phyloP scores from a whole-genome alignment of 1,140 invertebrate species.

The Drosophila pruinosa region DNA sequence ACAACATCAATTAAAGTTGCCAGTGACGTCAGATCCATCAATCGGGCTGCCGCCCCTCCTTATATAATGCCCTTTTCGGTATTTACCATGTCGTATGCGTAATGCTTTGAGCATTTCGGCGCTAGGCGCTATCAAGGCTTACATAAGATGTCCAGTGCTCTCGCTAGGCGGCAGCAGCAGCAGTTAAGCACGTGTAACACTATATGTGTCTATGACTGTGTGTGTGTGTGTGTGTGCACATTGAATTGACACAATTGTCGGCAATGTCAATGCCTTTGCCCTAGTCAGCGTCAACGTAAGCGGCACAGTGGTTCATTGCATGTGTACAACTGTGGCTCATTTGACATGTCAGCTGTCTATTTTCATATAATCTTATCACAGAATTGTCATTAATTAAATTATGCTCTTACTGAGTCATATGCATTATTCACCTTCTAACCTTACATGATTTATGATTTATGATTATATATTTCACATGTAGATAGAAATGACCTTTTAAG shows the following conservation, averaged over 20 bases:
- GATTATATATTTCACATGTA: no score
- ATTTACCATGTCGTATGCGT: conserved; percentile 42
- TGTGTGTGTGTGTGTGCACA: conserved; percentile 18
- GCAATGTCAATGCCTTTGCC: conserved; percentile 75
- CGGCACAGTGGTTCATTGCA: conserved; percentile 34
- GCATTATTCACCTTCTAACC: no score
- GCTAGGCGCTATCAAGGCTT: conserved; percentile 12
- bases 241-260: conserved; percentile 72
- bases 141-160: conserved; percentile 38
- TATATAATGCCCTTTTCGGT: conserved; percentile 32
- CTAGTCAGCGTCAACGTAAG: conserved; percentile 22
- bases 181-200: conserved; percentile 49
- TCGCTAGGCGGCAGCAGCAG: conserved; percentile 24
- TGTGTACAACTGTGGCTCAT: neutral
- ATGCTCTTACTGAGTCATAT: no score
- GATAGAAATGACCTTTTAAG: no score
- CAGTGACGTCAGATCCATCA: conserved; percentile 48
- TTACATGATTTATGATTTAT: no score
- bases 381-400: no score
- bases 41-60: neutral
- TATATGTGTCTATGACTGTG: conserved; percentile 10
- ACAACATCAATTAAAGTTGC: conserved; percentile 38
- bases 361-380: no score
- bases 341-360: no score
- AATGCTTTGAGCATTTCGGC: conserved; percentile 22